phyloP scores from a whole-genome alignment of 2,888 invertebrate species.

The Tenthredo livida region DNA sequence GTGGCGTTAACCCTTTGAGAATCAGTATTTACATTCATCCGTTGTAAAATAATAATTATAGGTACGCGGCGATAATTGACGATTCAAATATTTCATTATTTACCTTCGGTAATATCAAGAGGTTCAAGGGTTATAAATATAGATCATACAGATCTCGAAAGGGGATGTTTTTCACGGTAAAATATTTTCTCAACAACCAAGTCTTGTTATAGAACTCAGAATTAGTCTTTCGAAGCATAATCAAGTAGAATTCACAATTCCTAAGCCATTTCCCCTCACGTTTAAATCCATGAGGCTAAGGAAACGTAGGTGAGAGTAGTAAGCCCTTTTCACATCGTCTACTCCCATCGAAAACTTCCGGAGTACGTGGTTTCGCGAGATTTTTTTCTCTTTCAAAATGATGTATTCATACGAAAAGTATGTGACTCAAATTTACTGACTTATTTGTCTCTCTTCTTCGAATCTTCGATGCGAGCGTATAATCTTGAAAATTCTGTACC shows the following conservation, averaged over 20 bases:
- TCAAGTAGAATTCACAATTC: conserved; percentile 4
- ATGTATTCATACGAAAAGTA: neutral
- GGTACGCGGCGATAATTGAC: neutral
- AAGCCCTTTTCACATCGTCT: neutral
- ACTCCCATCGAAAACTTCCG: neutral
- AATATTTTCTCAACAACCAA: neutral
- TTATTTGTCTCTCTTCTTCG: no score
- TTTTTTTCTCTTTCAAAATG: neutral
- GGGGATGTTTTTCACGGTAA: neutral
- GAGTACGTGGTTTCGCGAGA: no score
- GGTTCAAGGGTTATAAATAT: neutral
- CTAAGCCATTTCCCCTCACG: neutral
- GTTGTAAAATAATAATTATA: neutral
- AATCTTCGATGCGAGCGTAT: neutral
- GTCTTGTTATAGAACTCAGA: neutral
- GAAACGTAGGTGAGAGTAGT: neutral
- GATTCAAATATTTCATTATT: neutral
- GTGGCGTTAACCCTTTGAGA: neutral
- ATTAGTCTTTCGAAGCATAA: neutral
- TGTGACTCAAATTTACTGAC: no score
- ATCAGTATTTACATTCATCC: neutral
- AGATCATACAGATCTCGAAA: no score
- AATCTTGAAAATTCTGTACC: neutral
- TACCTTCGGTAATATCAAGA: neutral
- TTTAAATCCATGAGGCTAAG: neutral